Evolutionary conservation across 2,888 invertebrate species (phyloP), one percentile per base, ranked within the genome.

Genomic region (Pseudococcus viburni): DNA sequence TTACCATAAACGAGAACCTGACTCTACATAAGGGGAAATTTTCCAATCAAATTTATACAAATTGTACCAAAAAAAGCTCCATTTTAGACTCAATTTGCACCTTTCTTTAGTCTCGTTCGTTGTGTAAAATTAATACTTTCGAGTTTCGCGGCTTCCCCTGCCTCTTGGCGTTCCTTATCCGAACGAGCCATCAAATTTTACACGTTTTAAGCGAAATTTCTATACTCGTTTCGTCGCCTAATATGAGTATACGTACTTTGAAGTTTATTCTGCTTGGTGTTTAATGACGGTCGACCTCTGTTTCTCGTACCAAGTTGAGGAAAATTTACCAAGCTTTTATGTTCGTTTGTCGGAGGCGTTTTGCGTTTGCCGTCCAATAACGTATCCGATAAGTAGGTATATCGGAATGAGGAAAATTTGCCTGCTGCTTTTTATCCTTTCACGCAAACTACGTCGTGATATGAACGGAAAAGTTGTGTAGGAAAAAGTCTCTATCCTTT

Each of bases 201-300:
- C 64, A 15, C 17, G 51, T 51, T 51, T 51, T 64, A 64, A 19
- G 64, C 6, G 64, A 64, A 64, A 64, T 64, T 64, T 33, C 64
- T 64, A 19, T 12, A 64, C 64, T 64, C 64, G 8, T 64, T 64
- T 64, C 22, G 22, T 64, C 22, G 22, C 64, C 64, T 19, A 3
- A 7, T 22, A n/a, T 22, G 19, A 4, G 4, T 64, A 22, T 64
- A 64, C 64, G 9, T 51, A 51, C 64, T 64, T 64, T 64, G 64
- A 64, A 64, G 64, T 64, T 64, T 22, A 64, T 64, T 11, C 8
- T 64, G 19, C 22, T 19, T 64, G 22, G 64, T 8, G 9, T 64
- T 64, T 64, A 64, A 64, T 64, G 64, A 64, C 19, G 64, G 51
- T 6, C 22, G 22, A 64, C 64, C 19, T 64, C 64, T 64, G 64